Evolutionary conservation across 2,888 invertebrate species (phyloP), one percentile per base, ranked within the genome.

Genomic region (Ichneumoninae sp.): DNA sequence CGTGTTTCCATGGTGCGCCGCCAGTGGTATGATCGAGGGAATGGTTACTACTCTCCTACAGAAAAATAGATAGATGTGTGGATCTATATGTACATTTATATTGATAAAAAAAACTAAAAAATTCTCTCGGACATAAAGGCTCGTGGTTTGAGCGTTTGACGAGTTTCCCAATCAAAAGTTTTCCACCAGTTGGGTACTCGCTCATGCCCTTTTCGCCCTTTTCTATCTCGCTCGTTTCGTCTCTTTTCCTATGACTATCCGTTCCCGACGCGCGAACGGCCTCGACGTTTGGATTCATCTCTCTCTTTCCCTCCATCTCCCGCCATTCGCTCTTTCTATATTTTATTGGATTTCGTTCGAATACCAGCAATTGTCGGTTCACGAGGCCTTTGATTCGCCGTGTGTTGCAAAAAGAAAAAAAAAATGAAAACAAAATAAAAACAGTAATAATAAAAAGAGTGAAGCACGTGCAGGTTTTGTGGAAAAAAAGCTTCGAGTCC

Each of bases 91-190:
- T 62, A 60, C 60, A 79, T 33, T 50, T 19, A 71, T 62, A 69
- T 33, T 52, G 30, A 33, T 70, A 52, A 22, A 69, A 57, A 52
- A 22, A 69, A 57, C 66, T 22, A 52, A 66, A 72, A 76, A 84
- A 84, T 78, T 75, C 75, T 66, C 60, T 76, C 79, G 79, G 75
- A 79, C 75, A 84, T 82, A 82, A 82, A 79, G 84, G 84, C 82
- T 81, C 81, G 85, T 80, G 87, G 83, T 83, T 69, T 85, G 88
- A 82, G 86, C 90, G 89, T 89, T 90, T 90, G 89, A 90, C 90
- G 90, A 91, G 89, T 89, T 87, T 89, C 81, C 89, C 90, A 91
- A 91, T 91, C 90, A 90, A 90, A 90, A 88, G 88, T 90, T 89
- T 89, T 88, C 84, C 88, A 88, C 85, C 88, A 86, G 87, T 88